These are phyloP conservation scores for Platyrinchus mystaceus DNA, from an alignment of 2,797 vertebrate species.

Conservation along the genomic window DNA sequence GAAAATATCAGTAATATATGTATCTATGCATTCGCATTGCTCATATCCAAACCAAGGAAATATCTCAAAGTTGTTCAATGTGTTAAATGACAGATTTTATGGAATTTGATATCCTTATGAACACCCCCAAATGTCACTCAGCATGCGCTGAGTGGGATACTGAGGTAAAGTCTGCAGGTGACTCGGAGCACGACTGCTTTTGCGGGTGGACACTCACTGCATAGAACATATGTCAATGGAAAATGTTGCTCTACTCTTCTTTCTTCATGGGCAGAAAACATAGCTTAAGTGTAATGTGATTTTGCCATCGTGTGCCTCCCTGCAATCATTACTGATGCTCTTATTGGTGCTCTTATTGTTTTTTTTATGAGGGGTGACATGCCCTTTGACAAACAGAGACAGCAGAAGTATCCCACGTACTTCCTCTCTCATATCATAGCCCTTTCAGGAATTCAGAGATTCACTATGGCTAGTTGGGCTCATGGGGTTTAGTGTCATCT, in stretches of 20 bases:
- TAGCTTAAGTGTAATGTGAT: background rate
- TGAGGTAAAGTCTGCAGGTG: background rate
- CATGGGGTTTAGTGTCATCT: background rate
- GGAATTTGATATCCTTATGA: background rate
- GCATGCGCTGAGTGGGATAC: background rate
- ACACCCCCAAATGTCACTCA: background rate
- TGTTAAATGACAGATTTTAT: background rate
- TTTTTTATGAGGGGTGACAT: background rate
- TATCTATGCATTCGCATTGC: background rate
- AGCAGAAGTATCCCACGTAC: background rate
- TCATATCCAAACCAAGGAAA: background rate
- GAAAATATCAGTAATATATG: background rate
- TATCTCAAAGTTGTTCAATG: background rate
- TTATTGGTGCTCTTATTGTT: background rate
- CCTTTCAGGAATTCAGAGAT: background rate
- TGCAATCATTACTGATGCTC: no score
- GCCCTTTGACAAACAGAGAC: background rate
- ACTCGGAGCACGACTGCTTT: rapidly evolving
- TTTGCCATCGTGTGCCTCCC: background rate
- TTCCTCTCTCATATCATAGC: background rate
- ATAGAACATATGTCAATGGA: rapidly evolving
- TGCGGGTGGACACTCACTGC: rapidly evolving
- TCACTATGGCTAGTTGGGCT: background rate
- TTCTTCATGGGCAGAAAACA: background rate
- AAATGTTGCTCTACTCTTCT: background rate